Percentiles rank a stretch among this genome's conserved stretches.
phyloP scores from a whole-genome alignment of 2,797 vertebrate species.

The Danio albolineatus region DNA sequence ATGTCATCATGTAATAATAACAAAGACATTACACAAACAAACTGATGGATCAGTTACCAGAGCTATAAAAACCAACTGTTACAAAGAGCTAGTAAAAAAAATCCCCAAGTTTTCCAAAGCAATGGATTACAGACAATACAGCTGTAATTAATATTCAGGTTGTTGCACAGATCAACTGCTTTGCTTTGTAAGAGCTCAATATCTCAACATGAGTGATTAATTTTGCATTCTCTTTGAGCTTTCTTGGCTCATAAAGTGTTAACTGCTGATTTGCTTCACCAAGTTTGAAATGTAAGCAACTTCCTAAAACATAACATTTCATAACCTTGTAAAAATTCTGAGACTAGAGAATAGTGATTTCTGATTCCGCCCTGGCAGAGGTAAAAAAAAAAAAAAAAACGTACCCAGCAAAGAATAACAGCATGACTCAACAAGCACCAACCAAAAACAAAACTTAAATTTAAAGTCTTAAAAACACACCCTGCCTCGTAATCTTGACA shows the following conservation, averaged over 20 bases:
- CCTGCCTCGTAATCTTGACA: constrained; percentile 22
- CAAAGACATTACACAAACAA: no score
- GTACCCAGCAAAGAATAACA: constrained; percentile 20
- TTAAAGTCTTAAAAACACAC: constrained; percentile 13
- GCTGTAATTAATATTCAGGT: no score
- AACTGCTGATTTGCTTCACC: no score
- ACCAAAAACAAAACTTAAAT: constrained; percentile 23
- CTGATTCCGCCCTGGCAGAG: background rate
- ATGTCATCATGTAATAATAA: no score
- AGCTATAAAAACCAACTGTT: no score
- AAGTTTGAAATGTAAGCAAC: background rate
- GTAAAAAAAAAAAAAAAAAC: background rate
- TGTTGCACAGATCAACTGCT: no score
- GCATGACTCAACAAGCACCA: constrained; percentile 28
- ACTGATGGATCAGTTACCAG: no score
- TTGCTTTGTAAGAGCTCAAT: no score
- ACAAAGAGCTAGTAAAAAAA: no score
- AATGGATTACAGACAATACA: no score
- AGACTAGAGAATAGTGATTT: background rate
- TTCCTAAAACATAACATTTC: background rate
- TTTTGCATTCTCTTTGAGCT: background rate
- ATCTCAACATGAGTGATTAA: no score
- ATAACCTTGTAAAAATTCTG: background rate
- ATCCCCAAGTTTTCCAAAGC: no score
- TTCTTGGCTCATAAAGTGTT: background rate